Conservation (phyloP, 2,797 vertebrate genomes). For the Sebastes matsubarae region DNA sequence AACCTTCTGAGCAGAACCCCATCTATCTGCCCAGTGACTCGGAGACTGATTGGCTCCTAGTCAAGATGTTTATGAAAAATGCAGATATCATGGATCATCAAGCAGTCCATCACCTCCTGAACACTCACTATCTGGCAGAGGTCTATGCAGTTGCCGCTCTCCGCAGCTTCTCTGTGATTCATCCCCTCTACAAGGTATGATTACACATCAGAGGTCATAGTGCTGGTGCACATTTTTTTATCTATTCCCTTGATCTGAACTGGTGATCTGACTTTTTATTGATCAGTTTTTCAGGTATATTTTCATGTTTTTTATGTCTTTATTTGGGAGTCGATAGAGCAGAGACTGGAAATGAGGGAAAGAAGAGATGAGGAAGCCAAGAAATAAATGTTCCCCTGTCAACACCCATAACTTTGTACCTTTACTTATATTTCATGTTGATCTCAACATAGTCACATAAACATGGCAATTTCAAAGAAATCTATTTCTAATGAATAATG, state of each 20-base stretch:
- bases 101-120: slow-evolving; percentile 73
- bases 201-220: not conserved
- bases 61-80: slow-evolving; percentile 82
- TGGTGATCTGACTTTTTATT: not conserved
- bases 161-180: slow-evolving; percentile 77
- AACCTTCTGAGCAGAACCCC: slow-evolving; percentile 75
- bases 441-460: too few relatives aligned
- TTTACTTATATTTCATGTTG: too few relatives aligned
- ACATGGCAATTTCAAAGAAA: too few relatives aligned
- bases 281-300: not conserved
- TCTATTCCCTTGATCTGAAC: not conserved
- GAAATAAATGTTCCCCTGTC: too few relatives aligned
- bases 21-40: slow-evolving; percentile 83
- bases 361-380: too few relatives aligned
- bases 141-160: slow-evolving; percentile 73
- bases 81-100: slow-evolving; percentile 70
- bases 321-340: not conserved
- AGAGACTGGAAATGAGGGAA: not conserved
- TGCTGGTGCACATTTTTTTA: not conserved
- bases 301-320: not conserved
- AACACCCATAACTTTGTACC: too few relatives aligned
- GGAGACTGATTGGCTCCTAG: slow-evolving; percentile 81
- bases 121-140: slow-evolving; percentile 78
- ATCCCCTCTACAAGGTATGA: slow-evolving; percentile 83
- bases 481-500: too few relatives aligned